phyloP scores from a whole-genome alignment of 2,888 invertebrate species.

The Sipha maydis region DNA sequence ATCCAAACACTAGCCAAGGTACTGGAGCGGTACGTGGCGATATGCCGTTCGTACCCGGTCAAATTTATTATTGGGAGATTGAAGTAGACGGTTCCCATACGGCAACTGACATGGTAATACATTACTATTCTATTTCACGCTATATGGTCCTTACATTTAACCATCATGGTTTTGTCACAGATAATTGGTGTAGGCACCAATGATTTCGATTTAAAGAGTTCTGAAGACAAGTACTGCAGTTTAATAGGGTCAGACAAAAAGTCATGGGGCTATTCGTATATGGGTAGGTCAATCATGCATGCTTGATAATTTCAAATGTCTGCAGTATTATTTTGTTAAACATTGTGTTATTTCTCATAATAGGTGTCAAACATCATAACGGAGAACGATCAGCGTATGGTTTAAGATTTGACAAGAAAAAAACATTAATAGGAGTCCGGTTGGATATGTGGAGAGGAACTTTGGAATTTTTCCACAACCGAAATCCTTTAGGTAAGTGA shows the following conservation, averaged over 20 bases:
- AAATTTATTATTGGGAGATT: constrained; percentile 90
- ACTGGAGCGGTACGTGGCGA: constrained; percentile 83
- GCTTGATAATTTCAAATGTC: background rate
- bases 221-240: constrained; percentile 78
- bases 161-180: constrained; percentile 69
- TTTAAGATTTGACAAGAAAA: constrained; percentile 78
- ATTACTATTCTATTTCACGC: too few relatives aligned
- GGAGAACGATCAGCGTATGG: constrained; percentile 73
- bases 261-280: constrained; percentile 89
- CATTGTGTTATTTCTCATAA: background rate
- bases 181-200: constrained; percentile 91
- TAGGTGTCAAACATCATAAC: constrained; percentile 68
- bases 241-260: constrained; percentile 81
- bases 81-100: constrained; percentile 83
- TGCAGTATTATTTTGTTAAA: background rate
- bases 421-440: constrained; percentile 79
- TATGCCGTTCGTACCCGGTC: constrained; percentile 73
- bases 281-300: constrained; percentile 59
- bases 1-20: constrained; percentile 83
- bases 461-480: constrained; percentile 83
- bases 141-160: too few relatives aligned
- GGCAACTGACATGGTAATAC: constrained; percentile 86
- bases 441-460: constrained; percentile 86
- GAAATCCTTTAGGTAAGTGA: constrained; percentile 76
- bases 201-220: constrained; percentile 74